These are phyloP conservation scores for Drepanosiphum platanoidis DNA, from an alignment of 2,888 invertebrate species.

Conservation along the genomic window DNA sequence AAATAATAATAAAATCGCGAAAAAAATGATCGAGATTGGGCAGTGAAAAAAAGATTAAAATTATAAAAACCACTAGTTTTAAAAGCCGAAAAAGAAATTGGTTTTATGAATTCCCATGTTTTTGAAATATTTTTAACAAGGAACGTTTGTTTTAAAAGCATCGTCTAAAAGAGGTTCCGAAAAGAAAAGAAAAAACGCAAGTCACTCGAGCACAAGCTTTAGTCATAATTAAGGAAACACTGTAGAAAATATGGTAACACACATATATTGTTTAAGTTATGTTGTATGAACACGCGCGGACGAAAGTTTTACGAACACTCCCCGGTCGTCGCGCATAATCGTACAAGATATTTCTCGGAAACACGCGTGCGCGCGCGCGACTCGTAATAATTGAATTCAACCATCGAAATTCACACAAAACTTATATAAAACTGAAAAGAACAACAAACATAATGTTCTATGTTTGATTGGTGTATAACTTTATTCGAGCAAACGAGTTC, in stretches of 20 bases:
- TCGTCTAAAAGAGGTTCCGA: neutral
- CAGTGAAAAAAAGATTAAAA: too few relatives aligned
- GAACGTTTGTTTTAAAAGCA: neutral
- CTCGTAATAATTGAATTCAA: neutral
- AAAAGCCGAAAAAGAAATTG: too few relatives aligned
- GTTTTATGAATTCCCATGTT: too few relatives aligned
- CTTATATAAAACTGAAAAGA: neutral
- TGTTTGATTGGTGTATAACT: neutral
- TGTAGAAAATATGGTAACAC: too few relatives aligned
- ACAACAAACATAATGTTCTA: slow-evolving; percentile 12
- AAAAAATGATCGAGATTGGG: too few relatives aligned
- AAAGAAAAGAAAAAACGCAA: neutral
- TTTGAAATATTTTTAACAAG: too few relatives aligned
- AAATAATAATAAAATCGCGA: too few relatives aligned
- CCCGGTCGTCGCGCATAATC: neutral
- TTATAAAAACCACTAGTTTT: too few relatives aligned
- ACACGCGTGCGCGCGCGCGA: neutral
- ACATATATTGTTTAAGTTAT: too few relatives aligned
- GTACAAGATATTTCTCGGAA: neutral
- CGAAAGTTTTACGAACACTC: neutral
- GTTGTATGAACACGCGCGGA: too few relatives aligned
- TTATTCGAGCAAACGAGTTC: neutral
- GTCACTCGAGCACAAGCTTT: too few relatives aligned
- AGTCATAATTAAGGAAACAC: too few relatives aligned
- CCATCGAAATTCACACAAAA: neutral